Conservation (phyloP, 2,797 vertebrate genomes). For the Paguma larvata region DNA sequence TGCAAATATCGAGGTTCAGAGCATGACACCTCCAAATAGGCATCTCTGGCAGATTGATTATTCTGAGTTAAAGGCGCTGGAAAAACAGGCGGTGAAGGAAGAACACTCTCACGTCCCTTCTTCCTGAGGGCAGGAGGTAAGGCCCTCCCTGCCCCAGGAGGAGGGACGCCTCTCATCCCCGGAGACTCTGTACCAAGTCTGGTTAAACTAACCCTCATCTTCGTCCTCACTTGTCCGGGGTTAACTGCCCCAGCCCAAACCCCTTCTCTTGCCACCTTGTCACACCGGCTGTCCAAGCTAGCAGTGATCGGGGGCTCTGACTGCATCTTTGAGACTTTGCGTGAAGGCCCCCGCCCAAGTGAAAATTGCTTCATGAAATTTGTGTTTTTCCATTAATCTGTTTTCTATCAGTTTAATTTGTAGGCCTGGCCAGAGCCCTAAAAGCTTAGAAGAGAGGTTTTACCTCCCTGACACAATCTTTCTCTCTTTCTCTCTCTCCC, state of each 20-base stretch:
- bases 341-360: not conserved
- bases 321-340: not conserved
- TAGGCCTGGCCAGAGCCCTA: not conserved
- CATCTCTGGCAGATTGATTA: not conserved
- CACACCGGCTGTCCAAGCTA: not conserved
- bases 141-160: not conserved
- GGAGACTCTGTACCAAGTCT: not conserved
- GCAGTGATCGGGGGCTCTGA: not conserved
- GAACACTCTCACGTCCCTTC: not conserved
- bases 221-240: not conserved
- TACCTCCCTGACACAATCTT: not conserved
- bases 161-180: not conserved
- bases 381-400: not conserved
- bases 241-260: not conserved
- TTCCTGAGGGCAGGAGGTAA: not conserved
- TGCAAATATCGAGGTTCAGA: not conserved
- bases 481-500: not conserved
- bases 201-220: not conserved
- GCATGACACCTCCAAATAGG: not conserved
- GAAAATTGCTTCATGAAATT: not conserved
- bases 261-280: not conserved
- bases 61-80: not conserved
- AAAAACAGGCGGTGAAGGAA: not conserved
- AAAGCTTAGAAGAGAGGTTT: not conserved
- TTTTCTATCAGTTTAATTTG: not conserved